phyloP scores from a whole-genome alignment of 2,888 invertebrate species.

The Hyposoter dolosus region DNA sequence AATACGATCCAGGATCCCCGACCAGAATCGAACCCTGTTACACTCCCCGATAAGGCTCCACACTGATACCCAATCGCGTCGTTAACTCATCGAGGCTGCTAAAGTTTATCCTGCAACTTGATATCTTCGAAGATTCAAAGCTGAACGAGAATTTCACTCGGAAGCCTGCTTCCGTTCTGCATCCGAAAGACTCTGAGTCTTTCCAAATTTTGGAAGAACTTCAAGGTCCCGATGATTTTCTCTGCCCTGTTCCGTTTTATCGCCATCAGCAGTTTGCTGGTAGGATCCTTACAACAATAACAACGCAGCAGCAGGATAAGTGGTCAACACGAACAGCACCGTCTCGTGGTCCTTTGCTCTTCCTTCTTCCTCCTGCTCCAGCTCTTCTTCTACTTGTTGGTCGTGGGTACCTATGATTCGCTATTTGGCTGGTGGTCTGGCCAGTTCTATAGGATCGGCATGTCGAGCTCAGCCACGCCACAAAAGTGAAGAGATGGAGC shows the following conservation, averaged over 20 bases:
- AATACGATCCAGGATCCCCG: conserved; percentile 16
- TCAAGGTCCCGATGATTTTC: not conserved
- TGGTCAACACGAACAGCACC: conserved; percentile 53
- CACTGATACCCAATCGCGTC: not conserved
- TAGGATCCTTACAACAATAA: conserved; percentile 2
- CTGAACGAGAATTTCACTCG: not conserved
- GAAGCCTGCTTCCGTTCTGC: not conserved
- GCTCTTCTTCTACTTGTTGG: conserved; percentile 12
- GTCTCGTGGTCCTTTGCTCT: conserved; percentile 33
- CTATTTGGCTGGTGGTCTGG: conserved; percentile 33
- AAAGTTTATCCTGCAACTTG: not conserved
- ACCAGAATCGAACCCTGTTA: conserved; percentile 16
- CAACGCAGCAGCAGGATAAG: conserved; percentile 56
- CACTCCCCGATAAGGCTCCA: not conserved
- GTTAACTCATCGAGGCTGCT: not conserved
- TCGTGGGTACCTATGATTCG: conserved; percentile 37
- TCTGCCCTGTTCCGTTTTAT: not conserved
- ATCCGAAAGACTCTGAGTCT: not conserved
- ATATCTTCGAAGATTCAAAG: not conserved
- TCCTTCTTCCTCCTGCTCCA: conserved; percentile 17
- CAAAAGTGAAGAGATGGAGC: conserved; percentile 45
- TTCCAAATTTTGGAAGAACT: not conserved
- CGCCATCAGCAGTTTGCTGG: not conserved
- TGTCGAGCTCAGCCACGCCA: conserved; percentile 25
- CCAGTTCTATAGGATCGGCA: conserved; percentile 17